Evolutionary conservation across 2,113 vertebrate species (phyloP).

Genomic region (Phrynosoma platyrhinos): DNA sequence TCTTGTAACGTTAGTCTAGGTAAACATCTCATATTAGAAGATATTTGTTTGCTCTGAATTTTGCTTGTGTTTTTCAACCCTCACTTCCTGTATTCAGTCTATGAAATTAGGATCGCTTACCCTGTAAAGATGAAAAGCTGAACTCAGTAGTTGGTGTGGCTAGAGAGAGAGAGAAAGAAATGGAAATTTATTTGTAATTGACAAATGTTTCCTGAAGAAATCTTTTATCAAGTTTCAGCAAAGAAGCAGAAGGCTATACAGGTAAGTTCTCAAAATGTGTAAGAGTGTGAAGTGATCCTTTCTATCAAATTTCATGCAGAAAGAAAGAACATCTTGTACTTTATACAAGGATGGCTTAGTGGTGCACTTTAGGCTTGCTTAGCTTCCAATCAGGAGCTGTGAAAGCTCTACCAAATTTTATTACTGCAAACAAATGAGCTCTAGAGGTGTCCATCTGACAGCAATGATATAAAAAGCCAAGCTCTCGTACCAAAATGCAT

Average conservation of each 20-base stretch:
- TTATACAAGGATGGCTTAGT: not conserved
- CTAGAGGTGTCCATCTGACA: not conserved
- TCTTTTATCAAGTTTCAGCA: constrained; percentile 36
- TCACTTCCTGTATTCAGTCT: not conserved
- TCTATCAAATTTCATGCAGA: constrained; percentile 5
- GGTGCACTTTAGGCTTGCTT: not conserved
- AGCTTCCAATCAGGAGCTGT: not conserved
- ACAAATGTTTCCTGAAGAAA: constrained; percentile 36
- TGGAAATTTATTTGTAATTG: constrained; percentile 48
- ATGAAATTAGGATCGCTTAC: constrained; percentile 55
- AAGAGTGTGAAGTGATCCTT: constrained; percentile 16
- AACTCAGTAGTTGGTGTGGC: constrained; percentile 66
- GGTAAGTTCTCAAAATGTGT: not conserved
- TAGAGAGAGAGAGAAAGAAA: constrained; percentile 60
- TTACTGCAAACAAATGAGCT: not conserved
- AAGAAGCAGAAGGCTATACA: constrained; percentile 25
- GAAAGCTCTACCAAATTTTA: not conserved
- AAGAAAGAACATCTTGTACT: not conserved
- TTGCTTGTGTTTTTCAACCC: constrained; percentile 8
- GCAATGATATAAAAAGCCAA: not conserved
- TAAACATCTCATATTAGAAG: constrained; percentile 13
- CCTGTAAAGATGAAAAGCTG: constrained; percentile 66
- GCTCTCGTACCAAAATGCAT: not conserved
- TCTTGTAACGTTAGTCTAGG: not conserved
- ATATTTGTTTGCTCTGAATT: constrained; percentile 35